These are phyloP conservation scores for Xanthorhoe designata DNA, from an alignment of 2,888 invertebrate genomes.

Conservation along the genomic window DNA sequence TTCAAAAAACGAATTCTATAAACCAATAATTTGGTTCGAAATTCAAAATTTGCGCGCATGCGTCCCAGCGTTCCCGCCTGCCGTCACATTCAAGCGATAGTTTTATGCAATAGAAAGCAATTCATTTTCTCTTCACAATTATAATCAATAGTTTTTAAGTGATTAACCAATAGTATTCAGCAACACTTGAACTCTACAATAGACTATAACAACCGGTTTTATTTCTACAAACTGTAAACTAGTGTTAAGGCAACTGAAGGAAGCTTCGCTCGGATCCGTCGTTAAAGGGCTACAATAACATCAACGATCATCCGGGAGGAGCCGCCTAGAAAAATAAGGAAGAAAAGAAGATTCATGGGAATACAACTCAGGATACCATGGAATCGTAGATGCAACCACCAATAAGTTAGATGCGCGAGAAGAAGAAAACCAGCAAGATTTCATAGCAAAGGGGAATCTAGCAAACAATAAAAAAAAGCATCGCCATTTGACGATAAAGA, in stretches of 20 bases:
- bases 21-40: conserved; percentile 72
- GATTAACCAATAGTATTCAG: conserved; percentile 81
- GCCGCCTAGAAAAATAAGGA: conserved; percentile 63
- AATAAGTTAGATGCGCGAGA: conserved; percentile 82
- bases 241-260: conserved; percentile 83
- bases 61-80: conserved; percentile 74
- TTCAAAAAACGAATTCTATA: conserved; percentile 71
- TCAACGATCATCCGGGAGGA: conserved; percentile 80
- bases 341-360: conserved; percentile 70
- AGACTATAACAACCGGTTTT: conserved; percentile 73
- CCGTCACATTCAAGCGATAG: conserved; percentile 83
- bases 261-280: conserved; percentile 79
- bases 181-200: conserved; percentile 82
- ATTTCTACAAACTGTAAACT: conserved; percentile 78
- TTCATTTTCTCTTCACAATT: conserved; percentile 69
- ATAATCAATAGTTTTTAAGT: conserved; percentile 84
- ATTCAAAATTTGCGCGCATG: conserved; percentile 81
- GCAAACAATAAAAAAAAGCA: conserved; percentile 73
- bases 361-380: conserved; percentile 69
- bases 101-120: conserved; percentile 82
- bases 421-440: conserved; percentile 75
- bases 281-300: conserved; percentile 75
- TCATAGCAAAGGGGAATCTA: conserved; percentile 79
- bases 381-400: conserved; percentile 66
- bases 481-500: conserved; percentile 86